Percentiles rank a stretch among this genome's conserved stretches.
phyloP scores from a whole-genome alignment of 2,113 vertebrate genomes.

The Oreocharis arfaki region DNA sequence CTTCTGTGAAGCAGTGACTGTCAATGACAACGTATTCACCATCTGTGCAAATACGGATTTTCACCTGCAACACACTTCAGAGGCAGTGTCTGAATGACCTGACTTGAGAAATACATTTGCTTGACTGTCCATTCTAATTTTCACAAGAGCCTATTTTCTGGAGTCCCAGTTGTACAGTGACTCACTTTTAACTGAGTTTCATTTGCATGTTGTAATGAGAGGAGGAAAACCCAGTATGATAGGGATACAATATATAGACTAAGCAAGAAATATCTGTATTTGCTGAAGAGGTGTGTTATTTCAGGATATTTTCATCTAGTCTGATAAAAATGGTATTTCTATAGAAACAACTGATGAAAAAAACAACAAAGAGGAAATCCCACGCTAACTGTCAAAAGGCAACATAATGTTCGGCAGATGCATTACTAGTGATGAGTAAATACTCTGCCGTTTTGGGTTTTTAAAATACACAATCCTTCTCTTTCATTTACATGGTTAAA shows the following conservation, averaged over 20 bases:
- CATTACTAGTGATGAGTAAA: constrained; percentile 22
- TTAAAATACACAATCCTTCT: background rate
- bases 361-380: constrained; percentile 18
- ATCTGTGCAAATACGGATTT: background rate
- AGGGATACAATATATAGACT: background rate
- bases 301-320: background rate
- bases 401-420: background rate
- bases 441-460: background rate
- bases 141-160: background rate
- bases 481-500: background rate
- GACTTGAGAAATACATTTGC: background rate
- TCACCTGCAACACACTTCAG: background rate
- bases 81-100: background rate
- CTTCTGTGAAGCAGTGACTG: background rate
- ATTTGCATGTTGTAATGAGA: background rate
- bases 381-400: background rate
- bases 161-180: background rate
- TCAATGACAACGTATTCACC: background rate
- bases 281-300: background rate
- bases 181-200: background rate
- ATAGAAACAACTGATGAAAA: constrained; percentile 18
- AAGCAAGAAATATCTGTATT: background rate
- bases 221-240: background rate
- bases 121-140: background rate
- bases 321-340: constrained; percentile 24